A percentile compares a stretch with the other conserved stretches of the same genome.
Conservation (phyloP, 2,888 invertebrate genomes). For the Crocallis elinguaria region DNA sequence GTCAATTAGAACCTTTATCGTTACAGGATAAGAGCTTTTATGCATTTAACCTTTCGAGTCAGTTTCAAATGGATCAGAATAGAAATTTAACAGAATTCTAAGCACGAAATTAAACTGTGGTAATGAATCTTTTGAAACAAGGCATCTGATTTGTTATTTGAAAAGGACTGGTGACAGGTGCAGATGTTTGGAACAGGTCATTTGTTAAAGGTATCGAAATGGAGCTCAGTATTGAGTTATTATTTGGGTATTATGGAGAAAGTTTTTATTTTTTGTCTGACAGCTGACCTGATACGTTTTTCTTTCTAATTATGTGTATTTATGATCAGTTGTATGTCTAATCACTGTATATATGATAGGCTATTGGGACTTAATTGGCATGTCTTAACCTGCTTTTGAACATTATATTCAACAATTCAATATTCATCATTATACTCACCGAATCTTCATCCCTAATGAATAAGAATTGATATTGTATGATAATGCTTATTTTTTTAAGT, state of each 20-base stretch:
- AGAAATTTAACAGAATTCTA: slow-evolving; percentile 40
- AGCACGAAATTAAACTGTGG: slow-evolving; percentile 51
- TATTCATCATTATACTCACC: too few species aligned
- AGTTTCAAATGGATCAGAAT: neutral
- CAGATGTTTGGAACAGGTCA: slow-evolving; percentile 52
- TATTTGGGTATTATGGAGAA: slow-evolving; percentile 54
- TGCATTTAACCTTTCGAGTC: neutral
- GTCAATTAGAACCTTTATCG: slow-evolving; percentile 58
- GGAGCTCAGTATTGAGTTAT: slow-evolving; percentile 64
- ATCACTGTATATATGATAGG: too few species aligned
- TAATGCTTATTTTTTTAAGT: too few species aligned
- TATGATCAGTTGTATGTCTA: neutral
- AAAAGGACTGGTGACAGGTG: slow-evolving; percentile 69
- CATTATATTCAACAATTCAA: too few species aligned
- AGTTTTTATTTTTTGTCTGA: slow-evolving; percentile 38
- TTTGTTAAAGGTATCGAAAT: slow-evolving; percentile 54
- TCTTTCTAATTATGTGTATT: neutral
- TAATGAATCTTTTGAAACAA: slow-evolving; percentile 70
- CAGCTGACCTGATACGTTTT: slow-evolving; percentile 16
- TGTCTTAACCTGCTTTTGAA: too few species aligned
- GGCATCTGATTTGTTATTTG: slow-evolving; percentile 65
- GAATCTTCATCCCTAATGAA: too few species aligned
- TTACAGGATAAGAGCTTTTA: neutral
- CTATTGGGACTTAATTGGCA: too few species aligned
- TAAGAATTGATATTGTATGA: too few species aligned